A percentile compares a stretch with the other conserved stretches of the same genome.
Evolutionary conservation across 2,113 vertebrate genomes (phyloP).

Genomic region (Notothenia coriiceps): DNA sequence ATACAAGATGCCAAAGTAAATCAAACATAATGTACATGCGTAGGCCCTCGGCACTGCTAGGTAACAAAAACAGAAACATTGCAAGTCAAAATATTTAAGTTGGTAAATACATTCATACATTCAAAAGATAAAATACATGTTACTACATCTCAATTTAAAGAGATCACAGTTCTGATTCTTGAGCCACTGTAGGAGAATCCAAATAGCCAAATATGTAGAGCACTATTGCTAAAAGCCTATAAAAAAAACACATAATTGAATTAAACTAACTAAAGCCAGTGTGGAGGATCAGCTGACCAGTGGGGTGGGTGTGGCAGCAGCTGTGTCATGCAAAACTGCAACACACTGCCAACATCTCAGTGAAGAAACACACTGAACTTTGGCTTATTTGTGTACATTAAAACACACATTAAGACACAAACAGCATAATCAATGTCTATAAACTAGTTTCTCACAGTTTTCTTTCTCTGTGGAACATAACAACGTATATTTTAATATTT

Average conservation of each 20-base stretch:
- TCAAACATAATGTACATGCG: too few relatives aligned
- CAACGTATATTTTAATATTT: neutral
- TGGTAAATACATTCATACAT: too few relatives aligned
- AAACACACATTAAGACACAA: neutral
- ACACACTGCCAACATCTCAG: neutral
- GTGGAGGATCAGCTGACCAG: neutral
- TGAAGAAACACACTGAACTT: neutral
- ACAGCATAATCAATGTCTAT: neutral
- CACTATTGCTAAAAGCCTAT: neutral
- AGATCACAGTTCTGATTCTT: too few relatives aligned
- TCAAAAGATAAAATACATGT: too few relatives aligned
- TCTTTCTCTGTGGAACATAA: neutral
- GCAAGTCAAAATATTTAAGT: too few relatives aligned
- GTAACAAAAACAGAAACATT: too few relatives aligned
- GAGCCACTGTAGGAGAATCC: too few relatives aligned
- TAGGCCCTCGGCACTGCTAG: too few relatives aligned
- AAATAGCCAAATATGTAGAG: too few relatives aligned
- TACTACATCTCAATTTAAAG: too few relatives aligned
- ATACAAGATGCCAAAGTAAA: too few relatives aligned
- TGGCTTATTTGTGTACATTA: neutral
- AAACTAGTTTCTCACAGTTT: neutral
- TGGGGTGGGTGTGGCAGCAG: neutral
- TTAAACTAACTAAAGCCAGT: too few relatives aligned
- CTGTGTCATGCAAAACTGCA: neutral
- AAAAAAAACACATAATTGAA: neutral